These are phyloP conservation scores for Toxotes jaculatrix DNA, from an alignment of 2,113 vertebrate species.

Conservation along the genomic window DNA sequence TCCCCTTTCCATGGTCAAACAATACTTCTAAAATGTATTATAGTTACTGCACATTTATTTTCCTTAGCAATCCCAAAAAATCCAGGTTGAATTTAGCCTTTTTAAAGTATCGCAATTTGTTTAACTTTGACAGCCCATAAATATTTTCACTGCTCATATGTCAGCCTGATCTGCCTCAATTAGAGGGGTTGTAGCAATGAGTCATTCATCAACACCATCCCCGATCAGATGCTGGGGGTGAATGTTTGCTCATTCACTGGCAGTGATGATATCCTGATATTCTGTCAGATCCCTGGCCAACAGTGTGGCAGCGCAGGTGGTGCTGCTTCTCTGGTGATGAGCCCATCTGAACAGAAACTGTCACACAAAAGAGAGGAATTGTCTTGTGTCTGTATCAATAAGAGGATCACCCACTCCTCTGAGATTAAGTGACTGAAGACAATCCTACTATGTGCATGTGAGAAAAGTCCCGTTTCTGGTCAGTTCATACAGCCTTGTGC, in stretches of 20 bases:
- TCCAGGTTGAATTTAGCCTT: constrained; percentile 1
- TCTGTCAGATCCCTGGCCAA: constrained; percentile 75
- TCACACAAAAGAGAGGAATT: constrained; percentile 50
- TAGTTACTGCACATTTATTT: not conserved
- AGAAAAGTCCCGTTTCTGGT: constrained; percentile 33
- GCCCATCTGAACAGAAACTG: constrained; percentile 51
- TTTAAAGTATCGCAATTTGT: constrained; percentile 13
- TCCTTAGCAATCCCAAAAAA: not conserved
- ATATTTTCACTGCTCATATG: constrained; percentile 58
- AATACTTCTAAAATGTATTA: not conserved
- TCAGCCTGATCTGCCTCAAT: constrained; percentile 70
- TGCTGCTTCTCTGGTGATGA: constrained; percentile 53
- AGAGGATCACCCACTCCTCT: constrained; percentile 31
- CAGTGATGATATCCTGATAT: constrained; percentile 63
- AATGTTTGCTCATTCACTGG: constrained; percentile 72
- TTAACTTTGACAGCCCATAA: constrained; percentile 58
- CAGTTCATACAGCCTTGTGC: constrained; percentile 18
- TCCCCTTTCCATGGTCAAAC: not conserved
- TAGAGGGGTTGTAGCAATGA: constrained; percentile 67
- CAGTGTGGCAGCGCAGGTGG: constrained; percentile 65
- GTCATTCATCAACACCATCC: constrained; percentile 74
- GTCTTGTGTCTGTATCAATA: constrained; percentile 57
- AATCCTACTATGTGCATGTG: not conserved
- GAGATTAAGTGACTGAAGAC: constrained; percentile 46
- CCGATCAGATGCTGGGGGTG: constrained; percentile 72